These are phyloP conservation scores for Cyanistes caeruleus DNA, from an alignment of 2,113 vertebrate species.

Conservation along the genomic window DNA sequence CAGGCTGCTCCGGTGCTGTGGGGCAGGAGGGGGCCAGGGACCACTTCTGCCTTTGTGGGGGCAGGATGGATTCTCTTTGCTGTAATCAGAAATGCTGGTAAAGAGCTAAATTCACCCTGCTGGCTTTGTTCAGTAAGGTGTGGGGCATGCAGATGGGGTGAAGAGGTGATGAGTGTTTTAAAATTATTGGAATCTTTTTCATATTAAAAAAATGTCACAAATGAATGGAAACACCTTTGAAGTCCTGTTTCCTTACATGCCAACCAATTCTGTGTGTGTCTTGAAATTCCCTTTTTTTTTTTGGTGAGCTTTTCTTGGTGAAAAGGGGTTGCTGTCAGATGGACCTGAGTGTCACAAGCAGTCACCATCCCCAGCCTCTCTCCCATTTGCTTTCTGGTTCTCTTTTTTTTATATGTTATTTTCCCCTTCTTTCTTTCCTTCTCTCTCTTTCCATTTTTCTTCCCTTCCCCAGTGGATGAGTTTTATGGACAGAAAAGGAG, in stretches of 20 bases:
- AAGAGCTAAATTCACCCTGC: not conserved
- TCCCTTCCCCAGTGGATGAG: not conserved
- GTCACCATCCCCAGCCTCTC: not conserved
- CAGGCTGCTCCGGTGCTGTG: rapidly evolving
- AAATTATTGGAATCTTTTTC: not conserved
- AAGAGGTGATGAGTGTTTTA: not conserved
- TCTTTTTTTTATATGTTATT: not conserved
- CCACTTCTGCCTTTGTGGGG: not conserved
- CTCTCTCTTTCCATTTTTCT: not conserved
- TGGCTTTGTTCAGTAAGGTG: not conserved
- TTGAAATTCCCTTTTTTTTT: not conserved
- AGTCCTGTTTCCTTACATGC: not conserved
- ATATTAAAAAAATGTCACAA: not conserved
- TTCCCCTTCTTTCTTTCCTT: not conserved
- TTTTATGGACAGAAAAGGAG: not conserved
- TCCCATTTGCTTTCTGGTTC: not conserved
- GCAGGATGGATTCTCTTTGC: not conserved
- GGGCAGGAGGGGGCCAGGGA: not conserved
- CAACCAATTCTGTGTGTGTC: not conserved
- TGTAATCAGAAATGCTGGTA: not conserved
- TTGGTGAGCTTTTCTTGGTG: not conserved
- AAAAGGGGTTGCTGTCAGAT: not conserved
- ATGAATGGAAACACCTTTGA: not conserved
- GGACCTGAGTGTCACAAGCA: not conserved
- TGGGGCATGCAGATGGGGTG: not conserved